Base-by-base conservation (phyloP, 2,113 vertebrate species). In the Anguilla japonica region DNA sequence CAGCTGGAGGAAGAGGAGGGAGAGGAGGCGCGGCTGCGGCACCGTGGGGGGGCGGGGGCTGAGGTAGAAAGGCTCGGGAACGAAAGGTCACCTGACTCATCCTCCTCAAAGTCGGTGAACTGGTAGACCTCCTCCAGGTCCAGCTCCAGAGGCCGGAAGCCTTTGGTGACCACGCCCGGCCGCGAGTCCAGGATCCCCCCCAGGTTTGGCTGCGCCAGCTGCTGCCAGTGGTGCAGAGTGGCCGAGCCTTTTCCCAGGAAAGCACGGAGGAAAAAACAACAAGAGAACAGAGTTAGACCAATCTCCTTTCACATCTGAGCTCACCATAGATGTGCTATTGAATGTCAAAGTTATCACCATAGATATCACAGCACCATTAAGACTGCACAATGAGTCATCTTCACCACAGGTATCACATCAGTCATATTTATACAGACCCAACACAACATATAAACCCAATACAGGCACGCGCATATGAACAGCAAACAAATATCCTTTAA, bases 211-310 rank as follows among this genome's bases (percentile, higher is more conserved):
- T 99, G 98, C 87, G 98, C 98, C 93, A 99, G 87, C 95, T 98
- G 98, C 94, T 99, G 98, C 98, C 98, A 99, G 15, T 99, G 98
- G 89, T 99, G 98, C 87, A 99, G 96, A n/a, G 98, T 99, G 87
- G 96, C 98, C 63, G 98, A 99, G 90, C 98, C 98, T 99, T 93
- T 4, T 4, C 8, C 60, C 60, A 67, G 18, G 26, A 20, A 29
- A 26, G 16, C 15, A 87, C 13, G 43, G 8, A 20, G 5, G 20
- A 22, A 85, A 22, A 85, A 34, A 81, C 40, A 14, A 83, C 18
- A 41, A 41, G 29, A 63, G 1, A 84, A 34, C 57, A 63, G 1
- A 82, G 6, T 46, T n/a, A 82, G 79, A 41, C 14, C 79, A 41
- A 13, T 26, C 81, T 29, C 26, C 13, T 29, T 50, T 43, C n/a